Evolutionary conservation across 2,888 invertebrate species (phyloP).

Genomic region (Ophonus ardosiacus): DNA sequence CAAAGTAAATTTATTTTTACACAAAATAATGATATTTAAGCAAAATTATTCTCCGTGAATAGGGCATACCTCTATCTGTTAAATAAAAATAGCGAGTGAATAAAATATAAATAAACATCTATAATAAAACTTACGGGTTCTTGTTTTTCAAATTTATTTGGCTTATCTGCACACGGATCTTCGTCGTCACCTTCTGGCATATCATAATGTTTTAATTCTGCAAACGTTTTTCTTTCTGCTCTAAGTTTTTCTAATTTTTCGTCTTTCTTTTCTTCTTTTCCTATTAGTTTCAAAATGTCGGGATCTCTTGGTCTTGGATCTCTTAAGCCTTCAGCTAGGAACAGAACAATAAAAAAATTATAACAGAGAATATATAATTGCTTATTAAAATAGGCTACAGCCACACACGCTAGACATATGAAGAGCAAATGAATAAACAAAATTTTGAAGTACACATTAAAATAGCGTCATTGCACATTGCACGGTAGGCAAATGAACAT

Average conservation of each 20-base stretch:
- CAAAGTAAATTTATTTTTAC: slow-evolving; percentile 49
- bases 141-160: slow-evolving; percentile 63
- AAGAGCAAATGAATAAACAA: too few species aligned
- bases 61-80: slow-evolving; percentile 69
- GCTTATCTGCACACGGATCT: slow-evolving; percentile 47
- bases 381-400: too few species aligned
- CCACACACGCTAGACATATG: too few species aligned
- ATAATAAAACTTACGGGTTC: slow-evolving; percentile 47
- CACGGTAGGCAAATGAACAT: too few species aligned
- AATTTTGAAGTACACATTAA: too few species aligned
- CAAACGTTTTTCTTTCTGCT: neutral
- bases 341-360: slow-evolving; percentile 9
- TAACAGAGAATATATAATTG: neutral
- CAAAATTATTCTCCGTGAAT: slow-evolving; percentile 67
- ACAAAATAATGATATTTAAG: slow-evolving; percentile 47
- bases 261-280: neutral
- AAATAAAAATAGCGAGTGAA: slow-evolving; percentile 62
- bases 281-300: slow-evolving; percentile 11
- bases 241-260: neutral
- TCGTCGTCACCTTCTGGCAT: slow-evolving; percentile 7
- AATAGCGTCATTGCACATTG: too few species aligned
- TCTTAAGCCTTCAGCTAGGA: slow-evolving; percentile 77
- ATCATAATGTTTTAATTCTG: neutral
- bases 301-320: slow-evolving; percentile 73
- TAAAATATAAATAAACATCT: slow-evolving; percentile 14